These are phyloP conservation scores for Tadarida brasiliensis DNA, from an alignment of 2,797 vertebrate genomes.

Conservation along the genomic window DNA sequence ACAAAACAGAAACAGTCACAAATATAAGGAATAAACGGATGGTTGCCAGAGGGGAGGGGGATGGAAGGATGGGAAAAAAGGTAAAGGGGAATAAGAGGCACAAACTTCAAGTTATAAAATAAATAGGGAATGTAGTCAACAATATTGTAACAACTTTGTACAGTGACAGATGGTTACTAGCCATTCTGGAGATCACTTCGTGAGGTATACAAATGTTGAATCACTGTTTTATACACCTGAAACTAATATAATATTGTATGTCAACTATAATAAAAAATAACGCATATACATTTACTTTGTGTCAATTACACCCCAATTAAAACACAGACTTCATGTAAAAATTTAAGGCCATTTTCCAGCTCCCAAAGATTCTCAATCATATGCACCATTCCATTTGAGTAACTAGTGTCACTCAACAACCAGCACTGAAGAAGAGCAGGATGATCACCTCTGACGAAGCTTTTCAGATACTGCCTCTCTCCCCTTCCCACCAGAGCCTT, in stretches of 20 bases:
- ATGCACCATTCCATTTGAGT: neutral
- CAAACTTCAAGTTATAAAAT: neutral
- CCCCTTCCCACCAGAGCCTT: neutral
- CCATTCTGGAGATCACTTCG: neutral
- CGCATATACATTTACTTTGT: neutral
- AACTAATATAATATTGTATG: neutral
- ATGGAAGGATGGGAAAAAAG: neutral
- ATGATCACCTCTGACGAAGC: neutral
- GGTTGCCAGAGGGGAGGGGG: neutral
- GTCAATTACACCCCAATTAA: slow-evolving; percentile 23
- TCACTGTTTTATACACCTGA: neutral
- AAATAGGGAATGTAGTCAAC: neutral
- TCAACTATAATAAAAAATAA: neutral
- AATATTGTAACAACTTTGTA: neutral
- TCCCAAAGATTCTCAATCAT: neutral
- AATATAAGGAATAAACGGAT: neutral
- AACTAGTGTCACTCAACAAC: neutral
- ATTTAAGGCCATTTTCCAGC: neutral
- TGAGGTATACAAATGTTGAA: neutral
- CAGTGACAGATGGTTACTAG: neutral
- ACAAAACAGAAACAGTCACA: neutral
- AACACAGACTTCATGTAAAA: neutral
- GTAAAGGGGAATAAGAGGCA: neutral
- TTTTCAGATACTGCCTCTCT: neutral
- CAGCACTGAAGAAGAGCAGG: neutral